Evolutionary conservation across 2,888 invertebrate species (phyloP), one percentile per base, ranked within the genome.

Genomic region (Gortyna flavago): DNA sequence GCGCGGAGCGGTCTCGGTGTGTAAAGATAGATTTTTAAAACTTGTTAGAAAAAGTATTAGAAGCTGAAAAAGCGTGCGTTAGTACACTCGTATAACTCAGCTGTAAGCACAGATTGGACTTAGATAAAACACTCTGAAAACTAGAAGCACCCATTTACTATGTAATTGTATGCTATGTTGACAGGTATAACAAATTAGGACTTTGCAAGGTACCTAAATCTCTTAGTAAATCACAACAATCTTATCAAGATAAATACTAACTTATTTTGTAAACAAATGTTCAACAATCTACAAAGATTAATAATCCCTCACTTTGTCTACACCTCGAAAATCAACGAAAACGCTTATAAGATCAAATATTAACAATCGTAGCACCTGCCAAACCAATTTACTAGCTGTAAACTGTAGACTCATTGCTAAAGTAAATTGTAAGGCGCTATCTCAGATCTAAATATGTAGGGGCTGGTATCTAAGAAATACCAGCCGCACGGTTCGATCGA

Each of bases 351-450:
- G 48, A 85, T 85, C 61, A 85, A 85, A 76, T 84, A 84, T 83
- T 85, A 81, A 81, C 69, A 74, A 73, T 72, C 69, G 38, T 29
- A 62, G 51, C 74, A 57, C 77, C 74, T 73, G 71, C 85, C 29
- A 81, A 77, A 69, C 68, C 69, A 84, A 77, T 84, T 85, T 77
- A 85, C 66, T 74, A 32, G 54, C 51, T 57, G 83, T 76, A 62
- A 80, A 77, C 73, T 83, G 54, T 62, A 66, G 72, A 70, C 59
- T 71, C 72, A 80, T 90, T 91, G 90, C 92, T 69, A 67, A 75
- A 44, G 75, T 80, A 87, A 87, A 88, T 82, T 71, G 70, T 70
- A 76, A 88, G 90, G 88, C 88, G 89, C 74, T 85, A 81, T 80
- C 69, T 66, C 48, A 72, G 68, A 83, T 78, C 71, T n/a, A n/a